Conservation (phyloP, 2,888 invertebrate species). For the Scaptomyza caliginosa region DNA sequence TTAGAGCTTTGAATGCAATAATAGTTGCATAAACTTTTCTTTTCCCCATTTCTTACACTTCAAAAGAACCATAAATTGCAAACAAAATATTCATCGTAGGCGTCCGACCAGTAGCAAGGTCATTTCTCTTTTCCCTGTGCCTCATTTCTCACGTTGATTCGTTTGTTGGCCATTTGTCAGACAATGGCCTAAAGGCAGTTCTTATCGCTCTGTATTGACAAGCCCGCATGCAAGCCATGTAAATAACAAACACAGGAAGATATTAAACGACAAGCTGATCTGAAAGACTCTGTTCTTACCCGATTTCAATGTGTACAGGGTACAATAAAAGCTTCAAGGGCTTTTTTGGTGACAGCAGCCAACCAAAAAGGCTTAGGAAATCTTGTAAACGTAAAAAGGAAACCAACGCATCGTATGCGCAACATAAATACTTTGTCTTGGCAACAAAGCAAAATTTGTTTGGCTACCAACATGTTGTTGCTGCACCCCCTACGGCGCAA, state of each 20-base stretch:
- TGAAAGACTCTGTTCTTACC: background rate
- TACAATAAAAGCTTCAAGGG: slow-evolving; percentile 27
- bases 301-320: slow-evolving; percentile 2
- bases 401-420: slow-evolving; percentile 58
- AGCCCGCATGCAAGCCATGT: slow-evolving; percentile 33
- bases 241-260: slow-evolving; percentile 41
- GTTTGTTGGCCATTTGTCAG: slow-evolving; percentile 46
- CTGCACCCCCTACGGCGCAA: slow-evolving; percentile 18
- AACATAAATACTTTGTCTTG: slow-evolving; percentile 65
- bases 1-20: slow-evolving; percentile 58
- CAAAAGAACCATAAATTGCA: slow-evolving; percentile 27
- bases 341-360: slow-evolving; percentile 21
- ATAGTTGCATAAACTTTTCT: slow-evolving; percentile 58
- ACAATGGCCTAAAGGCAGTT: slow-evolving; percentile 22
- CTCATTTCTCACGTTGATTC: slow-evolving; percentile 5
- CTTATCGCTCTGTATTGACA: slow-evolving; percentile 49
- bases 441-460: slow-evolving; percentile 73
- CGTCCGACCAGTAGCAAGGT: slow-evolving; percentile 26
- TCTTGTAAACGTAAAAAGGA: slow-evolving; percentile 16
- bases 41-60: slow-evolving; percentile 40
- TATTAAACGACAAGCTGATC: slow-evolving; percentile 34
- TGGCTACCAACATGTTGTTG: slow-evolving; percentile 61
- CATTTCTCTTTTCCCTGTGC: background rate
- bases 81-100: background rate
- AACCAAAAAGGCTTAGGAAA: slow-evolving; percentile 45